phyloP scores from a whole-genome alignment of 2,113 vertebrate species.

The Syngnathoides biaculeatus region DNA sequence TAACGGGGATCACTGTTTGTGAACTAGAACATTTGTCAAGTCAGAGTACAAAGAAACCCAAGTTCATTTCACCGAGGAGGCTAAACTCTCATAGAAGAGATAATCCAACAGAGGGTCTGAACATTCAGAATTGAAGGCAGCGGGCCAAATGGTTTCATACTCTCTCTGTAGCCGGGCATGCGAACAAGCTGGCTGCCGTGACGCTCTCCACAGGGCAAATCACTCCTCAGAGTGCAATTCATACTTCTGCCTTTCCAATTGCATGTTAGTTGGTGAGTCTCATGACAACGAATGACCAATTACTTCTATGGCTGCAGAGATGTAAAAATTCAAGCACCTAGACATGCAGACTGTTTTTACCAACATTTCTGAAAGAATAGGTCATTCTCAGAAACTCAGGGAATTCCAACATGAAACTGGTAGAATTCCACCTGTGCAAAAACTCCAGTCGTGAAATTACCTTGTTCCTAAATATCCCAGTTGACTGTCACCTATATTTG shows the following conservation, averaged over 20 bases:
- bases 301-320: slow-evolving; percentile 28
- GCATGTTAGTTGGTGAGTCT: slow-evolving; percentile 45
- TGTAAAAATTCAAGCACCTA: too few relatives aligned
- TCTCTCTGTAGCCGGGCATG: slow-evolving; percentile 43
- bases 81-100: slow-evolving; percentile 48
- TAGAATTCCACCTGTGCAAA: too few relatives aligned
- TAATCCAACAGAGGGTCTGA: slow-evolving; percentile 44
- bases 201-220: slow-evolving; percentile 50
- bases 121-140: slow-evolving; percentile 59
- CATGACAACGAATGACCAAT: slow-evolving; percentile 2
- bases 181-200: slow-evolving; percentile 38
- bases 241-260: slow-evolving; percentile 53
- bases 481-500: too few relatives aligned
- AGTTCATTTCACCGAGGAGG: slow-evolving; percentile 55
- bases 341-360: too few relatives aligned
- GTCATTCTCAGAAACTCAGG: too few relatives aligned
- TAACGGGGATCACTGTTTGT: slow-evolving; percentile 10
- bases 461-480: too few relatives aligned
- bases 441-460: too few relatives aligned
- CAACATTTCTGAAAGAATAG: too few relatives aligned
- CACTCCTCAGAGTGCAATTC: slow-evolving; percentile 52
- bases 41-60: slow-evolving; percentile 46
- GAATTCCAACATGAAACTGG: too few relatives aligned
- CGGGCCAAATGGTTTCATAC: slow-evolving; percentile 62
- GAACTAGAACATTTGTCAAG: slow-evolving; percentile 38